phyloP scores from a whole-genome alignment of 2,888 invertebrate genomes.

The Drosophila borborema region DNA sequence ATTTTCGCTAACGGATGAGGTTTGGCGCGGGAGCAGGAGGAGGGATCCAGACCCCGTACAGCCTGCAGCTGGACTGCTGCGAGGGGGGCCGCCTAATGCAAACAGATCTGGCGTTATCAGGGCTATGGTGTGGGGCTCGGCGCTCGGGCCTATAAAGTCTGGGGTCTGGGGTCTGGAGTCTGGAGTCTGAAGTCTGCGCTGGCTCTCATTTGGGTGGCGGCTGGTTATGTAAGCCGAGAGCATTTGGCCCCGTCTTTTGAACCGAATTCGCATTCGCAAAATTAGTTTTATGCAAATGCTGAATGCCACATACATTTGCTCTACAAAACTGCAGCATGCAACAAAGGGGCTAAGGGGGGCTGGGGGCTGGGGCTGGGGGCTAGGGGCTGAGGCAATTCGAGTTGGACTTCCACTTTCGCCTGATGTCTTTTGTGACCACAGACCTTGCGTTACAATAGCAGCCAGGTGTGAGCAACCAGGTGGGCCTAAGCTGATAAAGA shows the following conservation, averaged over 20 bases:
- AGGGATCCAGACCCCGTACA: background rate
- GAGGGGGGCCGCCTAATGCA: constrained; percentile 47
- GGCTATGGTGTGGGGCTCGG: constrained; percentile 9
- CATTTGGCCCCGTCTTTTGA: constrained; percentile 34
- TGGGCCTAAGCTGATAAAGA: constrained; percentile 34
- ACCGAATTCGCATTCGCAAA: constrained; percentile 48
- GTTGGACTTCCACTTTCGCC: constrained; percentile 71
- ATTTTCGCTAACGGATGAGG: constrained; percentile 67
- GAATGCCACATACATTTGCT: constrained; percentile 75
- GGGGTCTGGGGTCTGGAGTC: constrained; percentile 26
- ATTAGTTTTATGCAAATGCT: constrained; percentile 79
- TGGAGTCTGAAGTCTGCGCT: constrained; percentile 29
- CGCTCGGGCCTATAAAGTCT: constrained; percentile 27
- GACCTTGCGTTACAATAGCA: constrained; percentile 46
- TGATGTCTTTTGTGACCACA: constrained; percentile 34
- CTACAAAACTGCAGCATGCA: constrained; percentile 55
- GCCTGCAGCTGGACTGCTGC: background rate
- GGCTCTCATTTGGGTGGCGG: constrained; percentile 40
- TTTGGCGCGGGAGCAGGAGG: background rate
- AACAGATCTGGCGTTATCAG: constrained; percentile 75
- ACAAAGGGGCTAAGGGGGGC: background rate
- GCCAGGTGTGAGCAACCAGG: constrained; percentile 37
- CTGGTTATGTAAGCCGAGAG: constrained; percentile 61
- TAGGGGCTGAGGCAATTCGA: constrained; percentile 35
- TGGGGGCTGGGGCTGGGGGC: constrained; percentile 19